phyloP scores from a whole-genome alignment of 2,797 vertebrate species.

The Pseudopleuronectes americanus region DNA sequence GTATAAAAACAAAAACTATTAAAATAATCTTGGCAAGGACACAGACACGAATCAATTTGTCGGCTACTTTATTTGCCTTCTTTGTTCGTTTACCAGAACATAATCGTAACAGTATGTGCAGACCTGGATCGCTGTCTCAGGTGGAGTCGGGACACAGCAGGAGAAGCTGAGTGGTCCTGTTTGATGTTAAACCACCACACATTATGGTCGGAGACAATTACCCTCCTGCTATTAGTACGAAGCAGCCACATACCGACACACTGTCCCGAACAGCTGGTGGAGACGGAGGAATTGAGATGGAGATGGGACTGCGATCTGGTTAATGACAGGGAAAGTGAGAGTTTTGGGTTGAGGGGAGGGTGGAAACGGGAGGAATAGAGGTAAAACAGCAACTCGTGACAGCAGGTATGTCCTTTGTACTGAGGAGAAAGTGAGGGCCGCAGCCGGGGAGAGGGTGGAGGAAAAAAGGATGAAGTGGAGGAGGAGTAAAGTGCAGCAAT shows the following conservation, averaged over 20 bases:
- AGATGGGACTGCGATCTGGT: slow-evolving; percentile 56
- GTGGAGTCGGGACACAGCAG: slow-evolving; percentile 39
- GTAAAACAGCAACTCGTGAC: slow-evolving; percentile 9
- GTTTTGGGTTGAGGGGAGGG: slow-evolving; percentile 22
- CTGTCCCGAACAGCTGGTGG: slow-evolving; percentile 71
- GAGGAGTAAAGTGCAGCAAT: slow-evolving; percentile 13
- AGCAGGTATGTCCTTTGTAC: slow-evolving; percentile 15
- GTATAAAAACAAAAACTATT: slow-evolving; percentile 10
- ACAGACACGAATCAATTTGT: slow-evolving; percentile 11
- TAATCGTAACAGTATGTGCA: slow-evolving; percentile 22
- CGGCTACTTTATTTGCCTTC: neutral
- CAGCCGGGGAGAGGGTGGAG: neutral
- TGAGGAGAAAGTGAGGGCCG: slow-evolving; percentile 10
- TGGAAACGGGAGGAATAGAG: slow-evolving; percentile 9
- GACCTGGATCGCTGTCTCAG: slow-evolving; percentile 12
- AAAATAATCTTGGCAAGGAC: slow-evolving; percentile 4
- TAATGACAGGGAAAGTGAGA: slow-evolving; percentile 67
- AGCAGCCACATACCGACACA: slow-evolving; percentile 53
- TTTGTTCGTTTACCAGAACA: neutral
- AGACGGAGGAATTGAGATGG: slow-evolving; percentile 52
- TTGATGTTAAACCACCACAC: slow-evolving; percentile 55
- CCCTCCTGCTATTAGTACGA: slow-evolving; percentile 70
- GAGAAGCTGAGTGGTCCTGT: slow-evolving; percentile 31
- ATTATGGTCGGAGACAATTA: slow-evolving; percentile 73
- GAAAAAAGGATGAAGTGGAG: slow-evolving; percentile 2